These are phyloP conservation scores for Panthera tigris DNA, from an alignment of 2,113 vertebrate genomes.

Conservation along the genomic window DNA sequence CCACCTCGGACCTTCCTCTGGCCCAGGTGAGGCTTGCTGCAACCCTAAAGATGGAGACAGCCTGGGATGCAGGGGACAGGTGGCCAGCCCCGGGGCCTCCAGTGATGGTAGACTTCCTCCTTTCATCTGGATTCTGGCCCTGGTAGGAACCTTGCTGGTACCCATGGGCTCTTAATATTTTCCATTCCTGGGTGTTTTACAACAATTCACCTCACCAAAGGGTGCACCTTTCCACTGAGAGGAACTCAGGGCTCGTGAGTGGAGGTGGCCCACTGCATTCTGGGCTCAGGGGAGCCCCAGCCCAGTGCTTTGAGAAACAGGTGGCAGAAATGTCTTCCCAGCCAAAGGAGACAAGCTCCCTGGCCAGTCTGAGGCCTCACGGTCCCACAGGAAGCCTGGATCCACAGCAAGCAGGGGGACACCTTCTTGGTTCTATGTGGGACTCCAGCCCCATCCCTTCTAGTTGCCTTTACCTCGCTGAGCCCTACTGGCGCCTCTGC, in stretches of 20 bases:
- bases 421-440: not conserved
- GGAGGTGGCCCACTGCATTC: not conserved
- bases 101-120: not conserved
- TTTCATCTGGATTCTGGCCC: conserved; percentile 64
- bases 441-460: not conserved
- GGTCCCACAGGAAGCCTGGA: not conserved
- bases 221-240: conserved; percentile 29
- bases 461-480: not conserved
- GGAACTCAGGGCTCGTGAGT: not conserved
- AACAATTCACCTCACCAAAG: conserved; percentile 67
- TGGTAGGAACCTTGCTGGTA: conserved; percentile 46
- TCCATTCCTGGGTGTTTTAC: conserved; percentile 40
- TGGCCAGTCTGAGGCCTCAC: fast-evolving
- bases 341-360: not conserved
- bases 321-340: not conserved
- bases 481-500: not conserved
- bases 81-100: not conserved
- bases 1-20: not conserved
- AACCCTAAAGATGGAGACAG: not conserved
- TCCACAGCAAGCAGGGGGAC: not conserved
- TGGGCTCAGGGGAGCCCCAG: not conserved
- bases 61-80: not conserved
- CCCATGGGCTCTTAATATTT: conserved; percentile 47
- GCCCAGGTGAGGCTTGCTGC: not conserved
- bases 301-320: not conserved